These are phyloP conservation scores for Semotilus atromaculatus DNA, from an alignment of 2,797 vertebrate genomes.

Conservation along the genomic window DNA sequence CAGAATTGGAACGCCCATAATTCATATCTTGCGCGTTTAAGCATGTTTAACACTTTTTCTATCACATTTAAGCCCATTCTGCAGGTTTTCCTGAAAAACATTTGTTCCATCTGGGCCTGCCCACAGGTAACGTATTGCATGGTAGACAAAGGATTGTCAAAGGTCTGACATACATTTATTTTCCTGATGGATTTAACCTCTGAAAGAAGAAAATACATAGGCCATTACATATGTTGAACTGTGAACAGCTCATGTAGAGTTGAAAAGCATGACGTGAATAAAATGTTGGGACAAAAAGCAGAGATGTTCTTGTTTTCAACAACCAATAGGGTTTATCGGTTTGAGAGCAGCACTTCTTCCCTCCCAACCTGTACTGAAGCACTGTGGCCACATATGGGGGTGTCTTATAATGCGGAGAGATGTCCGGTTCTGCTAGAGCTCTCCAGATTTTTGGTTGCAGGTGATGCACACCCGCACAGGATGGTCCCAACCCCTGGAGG, in stretches of 20 bases:
- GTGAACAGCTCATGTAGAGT: slow-evolving; percentile 26
- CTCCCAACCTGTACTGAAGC: slow-evolving; percentile 26
- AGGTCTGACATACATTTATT: slow-evolving; percentile 28
- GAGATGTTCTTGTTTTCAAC: slow-evolving; percentile 36
- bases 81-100: not conserved
- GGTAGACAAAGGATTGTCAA: slow-evolving; percentile 43
- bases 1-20: not conserved
- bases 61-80: not conserved
- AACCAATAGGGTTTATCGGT: slow-evolving; percentile 35
- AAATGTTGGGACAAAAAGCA: slow-evolving; percentile 23
- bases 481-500: slow-evolving; percentile 97
- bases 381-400: slow-evolving; percentile 33
- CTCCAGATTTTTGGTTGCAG: slow-evolving; percentile 94
- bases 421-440: slow-evolving; percentile 85
- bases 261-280: slow-evolving; percentile 10
- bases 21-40: not conserved
- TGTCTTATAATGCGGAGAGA: slow-evolving; percentile 41
- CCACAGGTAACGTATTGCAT: slow-evolving; percentile 31
- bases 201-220: slow-evolving; percentile 36
- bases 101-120: slow-evolving; percentile 10
- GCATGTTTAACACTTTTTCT: not conserved
- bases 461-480: slow-evolving; percentile 92
- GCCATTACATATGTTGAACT: slow-evolving; percentile 20
- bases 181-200: slow-evolving; percentile 15
- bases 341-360: not conserved